Evolutionary conservation across 2,113 vertebrate species (phyloP).

Genomic region (Artemisiospiza belli): DNA sequence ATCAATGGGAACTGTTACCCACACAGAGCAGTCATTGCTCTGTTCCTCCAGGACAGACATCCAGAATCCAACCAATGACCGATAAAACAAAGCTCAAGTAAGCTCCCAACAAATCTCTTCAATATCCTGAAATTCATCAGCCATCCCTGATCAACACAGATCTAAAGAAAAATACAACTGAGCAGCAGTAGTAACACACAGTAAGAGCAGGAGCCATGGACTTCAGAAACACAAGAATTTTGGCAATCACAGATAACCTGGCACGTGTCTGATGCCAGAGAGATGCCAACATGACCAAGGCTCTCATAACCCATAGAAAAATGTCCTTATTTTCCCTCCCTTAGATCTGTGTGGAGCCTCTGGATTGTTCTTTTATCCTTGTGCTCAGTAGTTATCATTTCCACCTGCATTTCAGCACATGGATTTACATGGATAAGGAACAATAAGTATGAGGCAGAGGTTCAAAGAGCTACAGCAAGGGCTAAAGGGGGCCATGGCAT

Average conservation of each 20-base stretch:
- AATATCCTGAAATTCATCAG: neutral
- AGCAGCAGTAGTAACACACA: neutral
- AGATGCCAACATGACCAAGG: neutral
- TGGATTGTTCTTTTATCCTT: neutral
- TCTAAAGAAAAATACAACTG: neutral
- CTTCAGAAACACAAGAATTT: neutral
- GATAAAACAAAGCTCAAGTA: neutral
- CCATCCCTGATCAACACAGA: neutral
- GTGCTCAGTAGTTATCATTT: neutral
- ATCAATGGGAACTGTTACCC: neutral
- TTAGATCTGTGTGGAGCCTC: neutral
- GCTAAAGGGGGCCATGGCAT: accelerated
- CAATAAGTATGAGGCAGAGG: neutral
- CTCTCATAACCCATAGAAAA: neutral
- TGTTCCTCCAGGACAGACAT: neutral
- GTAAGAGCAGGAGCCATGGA: neutral
- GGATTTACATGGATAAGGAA: neutral
- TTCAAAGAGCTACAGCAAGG: neutral
- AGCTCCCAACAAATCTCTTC: neutral
- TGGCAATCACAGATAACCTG: neutral
- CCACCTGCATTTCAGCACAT: neutral
- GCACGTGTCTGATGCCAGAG: neutral
- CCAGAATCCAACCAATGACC: neutral
- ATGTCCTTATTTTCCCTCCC: neutral
- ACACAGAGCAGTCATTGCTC: neutral